A percentile compares a stretch with the other conserved stretches of the same genome.
Evolutionary conservation across 2,113 vertebrate genomes (phyloP).

Genomic region (Arvicanthis niloticus): DNA sequence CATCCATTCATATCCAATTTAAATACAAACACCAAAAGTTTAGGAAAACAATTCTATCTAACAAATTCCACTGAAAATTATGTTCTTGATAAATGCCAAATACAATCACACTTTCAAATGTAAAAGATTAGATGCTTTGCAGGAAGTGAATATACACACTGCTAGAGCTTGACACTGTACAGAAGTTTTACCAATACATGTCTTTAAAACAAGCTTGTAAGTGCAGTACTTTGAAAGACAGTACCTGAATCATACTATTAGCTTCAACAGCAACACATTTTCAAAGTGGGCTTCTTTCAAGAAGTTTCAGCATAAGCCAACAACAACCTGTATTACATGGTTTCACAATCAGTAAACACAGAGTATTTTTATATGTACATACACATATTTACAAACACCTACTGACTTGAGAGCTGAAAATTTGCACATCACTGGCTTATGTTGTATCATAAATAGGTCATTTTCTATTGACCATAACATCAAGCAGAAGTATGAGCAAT

Average conservation of each 20-base stretch:
- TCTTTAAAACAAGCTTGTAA: constrained; percentile 89
- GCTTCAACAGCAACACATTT: constrained; percentile 94
- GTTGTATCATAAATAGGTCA: constrained; percentile 73
- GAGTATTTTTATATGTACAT: constrained; percentile 89
- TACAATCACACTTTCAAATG: constrained; percentile 85
- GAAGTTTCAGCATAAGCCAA: constrained; percentile 94
- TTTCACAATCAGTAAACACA: constrained; percentile 95
- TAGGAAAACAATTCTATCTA: constrained; percentile 84
- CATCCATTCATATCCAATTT: constrained; percentile 83
- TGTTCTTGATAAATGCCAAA: constrained; percentile 84
- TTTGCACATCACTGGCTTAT: constrained; percentile 83
- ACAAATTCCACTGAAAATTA: constrained; percentile 84
- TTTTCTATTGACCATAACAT: constrained; percentile 83
- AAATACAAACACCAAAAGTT: constrained; percentile 85
- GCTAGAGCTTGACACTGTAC: constrained; percentile 86
- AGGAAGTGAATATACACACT: constrained; percentile 85
- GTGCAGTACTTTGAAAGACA: constrained; percentile 92
- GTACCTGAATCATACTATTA: constrained; percentile 94
- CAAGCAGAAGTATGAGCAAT: constrained; percentile 84
- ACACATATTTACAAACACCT: constrained; percentile 88
- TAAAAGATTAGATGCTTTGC: constrained; percentile 85
- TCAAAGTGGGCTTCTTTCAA: constrained; percentile 94
- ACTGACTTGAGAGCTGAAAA: constrained; percentile 86
- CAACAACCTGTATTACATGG: constrained; percentile 94
- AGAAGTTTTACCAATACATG: constrained; percentile 87